These are phyloP conservation scores for Lomographa bimaculata DNA, from an alignment of 2,888 invertebrate genomes.

Conservation along the genomic window DNA sequence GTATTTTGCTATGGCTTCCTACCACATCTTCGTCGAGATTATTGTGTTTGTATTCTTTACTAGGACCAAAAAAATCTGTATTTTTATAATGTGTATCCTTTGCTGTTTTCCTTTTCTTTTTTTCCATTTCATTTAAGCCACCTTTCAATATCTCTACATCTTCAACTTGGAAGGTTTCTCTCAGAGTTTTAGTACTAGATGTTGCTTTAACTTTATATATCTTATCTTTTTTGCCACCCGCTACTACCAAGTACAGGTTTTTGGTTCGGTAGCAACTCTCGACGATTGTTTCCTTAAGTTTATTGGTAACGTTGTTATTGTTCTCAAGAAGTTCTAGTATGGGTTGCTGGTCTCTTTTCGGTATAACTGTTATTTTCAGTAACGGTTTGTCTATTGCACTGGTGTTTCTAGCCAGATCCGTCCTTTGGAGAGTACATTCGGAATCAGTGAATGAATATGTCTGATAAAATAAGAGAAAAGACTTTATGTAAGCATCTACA, in stretches of 20 bases:
- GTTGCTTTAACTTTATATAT: slow-evolving; percentile 57
- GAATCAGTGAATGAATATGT: slow-evolving; percentile 35
- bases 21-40: slow-evolving; percentile 1
- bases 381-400: slow-evolving; percentile 43
- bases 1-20: slow-evolving; percentile 47
- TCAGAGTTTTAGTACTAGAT: slow-evolving; percentile 35
- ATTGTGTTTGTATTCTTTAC: not conserved
- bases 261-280: slow-evolving; percentile 51
- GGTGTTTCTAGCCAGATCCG: too few species aligned
- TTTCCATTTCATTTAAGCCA: slow-evolving; percentile 55
- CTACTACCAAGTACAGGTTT: slow-evolving; percentile 49
- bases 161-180: slow-evolving; percentile 7
- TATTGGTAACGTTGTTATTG: slow-evolving; percentile 41
- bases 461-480: too few species aligned
- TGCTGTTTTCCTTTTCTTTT: slow-evolving; percentile 37
- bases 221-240: slow-evolving; percentile 49
- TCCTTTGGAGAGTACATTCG: slow-evolving; percentile 9
- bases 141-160: slow-evolving; percentile 14
- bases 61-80: not conserved
- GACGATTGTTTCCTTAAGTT: slow-evolving; percentile 41
- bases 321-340: slow-evolving; percentile 30
- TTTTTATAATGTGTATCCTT: slow-evolving; percentile 41
- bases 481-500: too few species aligned
- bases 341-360: slow-evolving; percentile 43
- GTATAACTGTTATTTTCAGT: slow-evolving; percentile 60